These are phyloP conservation scores for Labeo rohita DNA, from an alignment of 2,113 vertebrate species.

Conservation along the genomic window DNA sequence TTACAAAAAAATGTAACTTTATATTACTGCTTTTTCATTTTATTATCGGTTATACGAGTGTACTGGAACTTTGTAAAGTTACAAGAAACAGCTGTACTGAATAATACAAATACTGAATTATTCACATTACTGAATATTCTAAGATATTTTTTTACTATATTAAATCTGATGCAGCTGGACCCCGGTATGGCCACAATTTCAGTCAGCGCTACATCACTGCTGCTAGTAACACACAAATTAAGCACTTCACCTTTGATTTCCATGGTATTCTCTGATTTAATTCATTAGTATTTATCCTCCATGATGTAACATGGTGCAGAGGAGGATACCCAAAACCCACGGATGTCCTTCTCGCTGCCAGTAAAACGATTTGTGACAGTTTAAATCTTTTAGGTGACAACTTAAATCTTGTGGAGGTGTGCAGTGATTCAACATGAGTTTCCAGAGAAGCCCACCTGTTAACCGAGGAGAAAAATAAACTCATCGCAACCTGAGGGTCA, in stretches of 20 bases:
- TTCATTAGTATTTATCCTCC: constrained; percentile 6
- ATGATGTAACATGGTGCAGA: constrained; percentile 1
- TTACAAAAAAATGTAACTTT: background rate
- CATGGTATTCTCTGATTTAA: background rate
- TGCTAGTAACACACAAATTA: background rate
- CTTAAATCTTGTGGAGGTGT: constrained; percentile 24
- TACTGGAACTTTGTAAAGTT: background rate
- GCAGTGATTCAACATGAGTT: constrained; percentile 24
- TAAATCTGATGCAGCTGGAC: background rate
- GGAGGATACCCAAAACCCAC: constrained; percentile 21
- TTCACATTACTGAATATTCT: no score
- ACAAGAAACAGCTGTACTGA: background rate
- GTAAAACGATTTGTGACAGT: constrained; percentile 10
- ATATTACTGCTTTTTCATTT: background rate
- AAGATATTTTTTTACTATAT: background rate
- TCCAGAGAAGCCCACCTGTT: constrained; percentile 30
- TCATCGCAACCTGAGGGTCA: constrained; percentile 38
- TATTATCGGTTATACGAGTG: background rate
- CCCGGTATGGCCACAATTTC: background rate
- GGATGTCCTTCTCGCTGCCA: constrained; percentile 11
- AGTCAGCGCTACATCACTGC: background rate
- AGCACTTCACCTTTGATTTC: background rate
- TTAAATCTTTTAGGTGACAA: constrained; percentile 22
- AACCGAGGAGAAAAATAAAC: constrained; percentile 24
- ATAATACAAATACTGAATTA: background rate